Evolutionary conservation across 2,797 vertebrate genomes (phyloP).

Genomic region (Phataginus tricuspis): DNA sequence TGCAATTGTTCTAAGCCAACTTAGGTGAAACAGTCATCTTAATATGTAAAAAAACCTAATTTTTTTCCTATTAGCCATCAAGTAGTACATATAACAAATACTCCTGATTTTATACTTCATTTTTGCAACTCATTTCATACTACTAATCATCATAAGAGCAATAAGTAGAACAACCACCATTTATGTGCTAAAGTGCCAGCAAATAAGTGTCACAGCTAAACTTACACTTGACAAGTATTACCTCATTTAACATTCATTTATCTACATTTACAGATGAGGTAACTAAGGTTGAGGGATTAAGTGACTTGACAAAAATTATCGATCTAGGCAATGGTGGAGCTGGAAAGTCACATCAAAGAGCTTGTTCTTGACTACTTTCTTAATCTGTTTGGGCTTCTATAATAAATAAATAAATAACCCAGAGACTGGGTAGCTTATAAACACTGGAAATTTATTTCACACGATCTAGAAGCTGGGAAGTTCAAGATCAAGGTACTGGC

Average conservation of each 20-base stretch:
- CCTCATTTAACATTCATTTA: slow-evolving; percentile 15
- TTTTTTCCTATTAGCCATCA: neutral
- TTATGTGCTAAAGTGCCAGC: neutral
- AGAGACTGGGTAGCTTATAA: neutral
- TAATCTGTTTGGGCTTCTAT: neutral
- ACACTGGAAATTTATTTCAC: neutral
- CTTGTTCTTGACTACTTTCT: neutral
- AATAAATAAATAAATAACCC: neutral
- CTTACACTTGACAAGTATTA: neutral
- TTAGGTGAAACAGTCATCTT: neutral
- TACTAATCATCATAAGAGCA: neutral
- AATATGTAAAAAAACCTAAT: neutral
- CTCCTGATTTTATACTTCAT: neutral
- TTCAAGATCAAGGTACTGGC: neutral
- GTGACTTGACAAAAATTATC: neutral
- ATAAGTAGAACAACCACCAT: neutral
- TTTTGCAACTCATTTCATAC: neutral
- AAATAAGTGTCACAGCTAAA: neutral
- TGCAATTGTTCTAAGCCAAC: neutral
- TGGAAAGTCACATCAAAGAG: slow-evolving; percentile 4
- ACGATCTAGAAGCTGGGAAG: neutral
- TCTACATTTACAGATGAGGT: neutral
- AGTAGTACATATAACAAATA: neutral
- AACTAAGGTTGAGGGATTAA: slow-evolving; percentile 9
- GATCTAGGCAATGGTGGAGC: neutral